These are phyloP conservation scores for Eilema griseolum DNA, from an alignment of 2,888 invertebrate species.

Conservation along the genomic window DNA sequence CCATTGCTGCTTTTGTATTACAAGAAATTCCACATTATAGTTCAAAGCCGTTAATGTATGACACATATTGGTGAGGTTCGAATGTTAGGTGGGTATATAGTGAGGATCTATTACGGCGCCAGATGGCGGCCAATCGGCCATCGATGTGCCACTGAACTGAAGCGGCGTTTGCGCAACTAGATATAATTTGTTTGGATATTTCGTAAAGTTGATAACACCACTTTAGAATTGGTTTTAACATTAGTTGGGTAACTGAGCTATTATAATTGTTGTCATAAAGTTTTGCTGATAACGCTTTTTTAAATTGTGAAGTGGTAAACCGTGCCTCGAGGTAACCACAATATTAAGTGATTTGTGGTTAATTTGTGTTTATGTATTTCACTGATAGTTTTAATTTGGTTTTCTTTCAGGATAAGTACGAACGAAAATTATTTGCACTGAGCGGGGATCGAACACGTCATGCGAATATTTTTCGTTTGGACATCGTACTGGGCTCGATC, in stretches of 20 bases:
- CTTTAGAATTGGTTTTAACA: neutral
- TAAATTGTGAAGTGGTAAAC: neutral
- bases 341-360: neutral
- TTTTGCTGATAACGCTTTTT: neutral
- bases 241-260: neutral
- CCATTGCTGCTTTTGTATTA: constrained; percentile 23
- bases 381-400: no score
- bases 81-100: constrained; percentile 20
- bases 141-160: constrained; percentile 61
- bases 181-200: constrained; percentile 41
- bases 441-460: no score
- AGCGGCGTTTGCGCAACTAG: constrained; percentile 64
- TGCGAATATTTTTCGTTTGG: no score
- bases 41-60: constrained; percentile 29
- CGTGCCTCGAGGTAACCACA: neutral
- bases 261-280: neutral
- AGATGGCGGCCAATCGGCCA: constrained; percentile 66
- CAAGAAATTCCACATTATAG: neutral
- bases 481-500: no score
- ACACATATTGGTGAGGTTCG: constrained; percentile 18
- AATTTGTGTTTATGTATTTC: neutral
- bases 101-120: constrained; percentile 53
- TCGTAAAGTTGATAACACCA: constrained; percentile 53
- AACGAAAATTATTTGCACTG: no score
- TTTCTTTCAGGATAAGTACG: no score